These are phyloP conservation scores for Tethea ocularis DNA, from an alignment of 2,888 invertebrate genomes.

Conservation along the genomic window DNA sequence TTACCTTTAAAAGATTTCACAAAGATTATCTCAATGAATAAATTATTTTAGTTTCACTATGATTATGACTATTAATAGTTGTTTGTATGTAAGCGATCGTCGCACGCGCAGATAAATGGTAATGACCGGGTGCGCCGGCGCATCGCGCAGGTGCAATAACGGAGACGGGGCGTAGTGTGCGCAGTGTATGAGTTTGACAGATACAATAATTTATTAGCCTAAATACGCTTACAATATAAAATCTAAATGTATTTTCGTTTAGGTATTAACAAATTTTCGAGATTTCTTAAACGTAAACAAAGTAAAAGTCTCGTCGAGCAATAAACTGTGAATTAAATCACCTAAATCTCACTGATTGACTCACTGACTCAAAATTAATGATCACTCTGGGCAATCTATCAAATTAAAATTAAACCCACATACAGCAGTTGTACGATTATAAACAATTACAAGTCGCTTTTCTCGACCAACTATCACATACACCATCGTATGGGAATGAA, in stretches of 20 bases:
- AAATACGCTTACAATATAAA: background rate
- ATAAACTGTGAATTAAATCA: no score
- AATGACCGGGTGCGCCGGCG: conserved; percentile 42
- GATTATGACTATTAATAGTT: conserved; percentile 52
- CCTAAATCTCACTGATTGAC: no score
- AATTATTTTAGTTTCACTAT: conserved; percentile 51
- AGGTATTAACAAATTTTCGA: background rate
- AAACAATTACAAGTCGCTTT: background rate
- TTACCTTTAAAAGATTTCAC: conserved; percentile 50
- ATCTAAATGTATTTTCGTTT: background rate
- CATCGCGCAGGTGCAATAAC: conserved; percentile 34
- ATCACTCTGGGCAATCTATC: background rate
- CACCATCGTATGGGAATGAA: background rate
- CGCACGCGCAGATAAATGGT: conserved; percentile 39
- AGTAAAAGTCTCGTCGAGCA: no score
- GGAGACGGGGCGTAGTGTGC: background rate
- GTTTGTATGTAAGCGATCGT: conserved; percentile 41
- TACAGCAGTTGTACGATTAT: background rate
- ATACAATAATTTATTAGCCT: background rate
- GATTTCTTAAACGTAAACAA: background rate
- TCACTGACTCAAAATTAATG: background rate
- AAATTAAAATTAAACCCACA: background rate
- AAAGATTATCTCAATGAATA: conserved; percentile 45
- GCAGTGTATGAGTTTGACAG: background rate
- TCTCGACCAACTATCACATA: background rate